phyloP scores from a whole-genome alignment of 35 echinoderm and acorn worm genomes.

The Strongylocentrotus purpuratus region DNA sequence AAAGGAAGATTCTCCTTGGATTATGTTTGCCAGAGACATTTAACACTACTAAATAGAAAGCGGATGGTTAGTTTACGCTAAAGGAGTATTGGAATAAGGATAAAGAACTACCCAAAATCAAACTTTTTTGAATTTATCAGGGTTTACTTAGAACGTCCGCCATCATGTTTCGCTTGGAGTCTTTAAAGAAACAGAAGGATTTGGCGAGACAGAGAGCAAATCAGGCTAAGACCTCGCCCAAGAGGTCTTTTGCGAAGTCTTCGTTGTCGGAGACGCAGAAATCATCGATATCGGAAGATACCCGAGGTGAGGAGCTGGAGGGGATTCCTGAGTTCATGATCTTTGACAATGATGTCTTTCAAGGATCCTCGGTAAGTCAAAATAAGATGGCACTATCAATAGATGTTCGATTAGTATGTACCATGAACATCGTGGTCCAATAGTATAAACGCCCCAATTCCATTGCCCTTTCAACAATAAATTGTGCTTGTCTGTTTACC shows the following conservation, averaged over 20 bases:
- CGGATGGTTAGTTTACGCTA: not conserved
- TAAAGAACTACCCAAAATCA: not conserved
- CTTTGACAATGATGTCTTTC: constrained; percentile 22
- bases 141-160: not conserved
- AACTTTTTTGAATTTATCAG: not conserved
- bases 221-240: not conserved
- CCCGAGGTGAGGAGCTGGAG: not conserved
- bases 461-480: too few relatives aligned
- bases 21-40: not conserved
- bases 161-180: constrained; percentile 30
- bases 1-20: not conserved
- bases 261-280: constrained; percentile 29
- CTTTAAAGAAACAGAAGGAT: constrained; percentile 12
- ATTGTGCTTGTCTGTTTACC: too few relatives aligned
- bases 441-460: too few relatives aligned
- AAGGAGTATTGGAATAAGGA: not conserved
- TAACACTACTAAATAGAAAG: not conserved
- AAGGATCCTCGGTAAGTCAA: not conserved
- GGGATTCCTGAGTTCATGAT: constrained; percentile 11
- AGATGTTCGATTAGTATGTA: too few relatives aligned
- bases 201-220: not conserved
- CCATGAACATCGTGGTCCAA: too few relatives aligned
- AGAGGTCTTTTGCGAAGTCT: constrained; percentile 9
- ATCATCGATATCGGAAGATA: constrained; percentile 3
- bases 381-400: too few relatives aligned